Evolutionary conservation across 2,888 invertebrate genomes (phyloP).

Genomic region (Drosophila setosimentum): DNA sequence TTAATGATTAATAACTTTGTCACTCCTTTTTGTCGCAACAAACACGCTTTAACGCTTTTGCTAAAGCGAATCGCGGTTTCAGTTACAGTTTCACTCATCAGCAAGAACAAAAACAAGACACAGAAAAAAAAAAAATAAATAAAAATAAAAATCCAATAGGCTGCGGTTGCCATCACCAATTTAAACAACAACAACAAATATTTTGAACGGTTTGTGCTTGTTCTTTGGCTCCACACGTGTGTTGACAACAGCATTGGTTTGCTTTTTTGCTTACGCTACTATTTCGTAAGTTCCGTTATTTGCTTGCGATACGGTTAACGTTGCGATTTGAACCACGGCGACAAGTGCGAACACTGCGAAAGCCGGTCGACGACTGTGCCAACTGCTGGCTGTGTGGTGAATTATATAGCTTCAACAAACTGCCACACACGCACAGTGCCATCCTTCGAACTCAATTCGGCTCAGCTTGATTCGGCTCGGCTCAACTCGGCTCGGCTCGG

Average conservation of each 20-base stretch:
- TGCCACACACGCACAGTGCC: conserved; percentile 5
- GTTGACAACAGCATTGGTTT: conserved; percentile 45
- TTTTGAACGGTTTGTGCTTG: conserved; percentile 2
- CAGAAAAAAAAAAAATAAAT: conserved; percentile 23
- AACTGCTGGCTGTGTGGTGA: conserved; percentile 58
- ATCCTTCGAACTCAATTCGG: conserved; percentile 33
- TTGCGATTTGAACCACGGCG: conserved; percentile 27
- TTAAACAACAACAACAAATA: conserved; percentile 13
- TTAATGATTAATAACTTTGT: conserved; percentile 78
- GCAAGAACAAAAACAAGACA: conserved; percentile 43
- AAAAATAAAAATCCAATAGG: conserved; percentile 61
- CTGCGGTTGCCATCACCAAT: conserved; percentile 32
- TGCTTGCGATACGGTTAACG: conserved; percentile 1
- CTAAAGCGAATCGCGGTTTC: conserved; percentile 54
- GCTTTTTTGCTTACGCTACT: conserved; percentile 42
- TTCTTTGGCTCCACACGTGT: conserved; percentile 59
- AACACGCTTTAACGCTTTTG: conserved; percentile 18
- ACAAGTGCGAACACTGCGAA: conserved; percentile 63
- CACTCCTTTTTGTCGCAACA: conserved; percentile 70
- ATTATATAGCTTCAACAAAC: conserved; percentile 52
- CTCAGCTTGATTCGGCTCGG: conserved; percentile 15
- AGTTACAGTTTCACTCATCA: conserved; percentile 65
- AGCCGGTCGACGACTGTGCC: conserved; percentile 77
- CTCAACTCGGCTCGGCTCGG: neutral
- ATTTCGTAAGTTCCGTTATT: conserved; percentile 35